Evolutionary conservation across 2,888 invertebrate genomes (phyloP).

Genomic region (Tetheella fluctuosa): DNA sequence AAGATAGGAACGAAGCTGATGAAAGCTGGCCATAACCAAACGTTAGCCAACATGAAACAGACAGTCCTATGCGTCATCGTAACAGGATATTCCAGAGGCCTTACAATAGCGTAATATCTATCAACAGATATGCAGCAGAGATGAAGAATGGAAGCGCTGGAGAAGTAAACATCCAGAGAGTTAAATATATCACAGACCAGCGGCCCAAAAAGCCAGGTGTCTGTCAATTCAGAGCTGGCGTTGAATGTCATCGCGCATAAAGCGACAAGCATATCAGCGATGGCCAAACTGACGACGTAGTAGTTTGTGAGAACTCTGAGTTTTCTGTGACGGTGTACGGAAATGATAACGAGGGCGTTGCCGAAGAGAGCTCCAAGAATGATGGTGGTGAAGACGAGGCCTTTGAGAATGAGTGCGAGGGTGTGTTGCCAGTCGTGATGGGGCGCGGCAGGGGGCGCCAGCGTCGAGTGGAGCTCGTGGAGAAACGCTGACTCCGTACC

Average conservation of each 20-base stretch:
- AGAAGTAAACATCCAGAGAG: slow-evolving; percentile 96
- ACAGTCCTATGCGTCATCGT: slow-evolving; percentile 94
- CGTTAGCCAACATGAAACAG: slow-evolving; percentile 92
- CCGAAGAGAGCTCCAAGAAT: slow-evolving; percentile 95
- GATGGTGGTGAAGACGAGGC: slow-evolving; percentile 92
- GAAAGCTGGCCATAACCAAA: slow-evolving; percentile 96
- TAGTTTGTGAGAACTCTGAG: slow-evolving; percentile 96
- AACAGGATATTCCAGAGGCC: slow-evolving; percentile 95
- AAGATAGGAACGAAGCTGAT: slow-evolving; percentile 98
- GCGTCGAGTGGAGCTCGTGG: slow-evolving; percentile 75
- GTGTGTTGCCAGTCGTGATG: slow-evolving; percentile 71
- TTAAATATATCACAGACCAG: slow-evolving; percentile 98
- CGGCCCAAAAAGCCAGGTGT: slow-evolving; percentile 95
- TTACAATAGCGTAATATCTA: slow-evolving; percentile 95
- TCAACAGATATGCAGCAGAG: slow-evolving; percentile 97
- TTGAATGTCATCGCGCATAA: slow-evolving; percentile 97
- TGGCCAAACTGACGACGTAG: slow-evolving; percentile 97
- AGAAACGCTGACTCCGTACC: slow-evolving; percentile 79
- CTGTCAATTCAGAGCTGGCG: slow-evolving; percentile 93
- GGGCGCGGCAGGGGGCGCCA: slow-evolving; percentile 80
- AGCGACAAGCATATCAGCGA: slow-evolving; percentile 97
- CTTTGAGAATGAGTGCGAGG: slow-evolving; percentile 87
- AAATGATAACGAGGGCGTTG: slow-evolving; percentile 95
- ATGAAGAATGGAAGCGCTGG: slow-evolving; percentile 95
- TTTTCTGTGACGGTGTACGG: slow-evolving; percentile 91